phyloP scores from a whole-genome alignment of 2,888 invertebrate species.

The Myopa tessellatipennis region DNA sequence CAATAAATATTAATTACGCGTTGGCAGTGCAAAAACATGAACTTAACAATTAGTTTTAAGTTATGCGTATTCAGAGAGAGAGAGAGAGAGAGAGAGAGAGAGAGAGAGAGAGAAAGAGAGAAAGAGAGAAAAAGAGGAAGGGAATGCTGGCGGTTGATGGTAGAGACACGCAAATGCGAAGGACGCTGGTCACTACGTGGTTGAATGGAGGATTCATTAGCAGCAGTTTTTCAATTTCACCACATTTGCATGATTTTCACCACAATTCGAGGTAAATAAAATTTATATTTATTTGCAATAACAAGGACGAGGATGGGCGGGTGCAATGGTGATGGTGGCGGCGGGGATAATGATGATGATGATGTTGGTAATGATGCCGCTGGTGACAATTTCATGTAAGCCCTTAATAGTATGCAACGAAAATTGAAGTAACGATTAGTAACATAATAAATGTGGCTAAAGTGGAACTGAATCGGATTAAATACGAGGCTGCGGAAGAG shows the following conservation, averaged over 20 bases:
- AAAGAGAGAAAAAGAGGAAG: too few species aligned
- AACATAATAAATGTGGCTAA: conserved; percentile 18
- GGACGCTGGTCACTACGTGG: too few species aligned
- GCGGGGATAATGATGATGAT: neutral
- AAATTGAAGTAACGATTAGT: conserved; percentile 16
- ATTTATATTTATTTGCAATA: conserved; percentile 30
- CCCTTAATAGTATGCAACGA: conserved; percentile 42
- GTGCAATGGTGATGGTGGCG: neutral
- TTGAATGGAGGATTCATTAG: conserved; percentile 23
- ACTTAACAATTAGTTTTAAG: too few species aligned
- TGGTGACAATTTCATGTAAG: conserved; percentile 26
- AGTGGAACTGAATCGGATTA: conserved; percentile 43
- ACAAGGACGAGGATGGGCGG: neutral
- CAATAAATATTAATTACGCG: too few species aligned
- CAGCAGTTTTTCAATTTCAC: neutral
- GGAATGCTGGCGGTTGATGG: too few species aligned
- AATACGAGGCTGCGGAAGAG: neutral
- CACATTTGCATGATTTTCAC: conserved; percentile 10
- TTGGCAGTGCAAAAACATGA: too few species aligned
- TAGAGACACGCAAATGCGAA: too few species aligned
- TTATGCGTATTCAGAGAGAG: too few species aligned
- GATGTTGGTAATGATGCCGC: neutral
- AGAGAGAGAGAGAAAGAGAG: too few species aligned
- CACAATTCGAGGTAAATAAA: neutral
- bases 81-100: too few species aligned